Base-by-base conservation (phyloP, 2,113 vertebrate species). In the Zosterops hypoxanthus region DNA sequence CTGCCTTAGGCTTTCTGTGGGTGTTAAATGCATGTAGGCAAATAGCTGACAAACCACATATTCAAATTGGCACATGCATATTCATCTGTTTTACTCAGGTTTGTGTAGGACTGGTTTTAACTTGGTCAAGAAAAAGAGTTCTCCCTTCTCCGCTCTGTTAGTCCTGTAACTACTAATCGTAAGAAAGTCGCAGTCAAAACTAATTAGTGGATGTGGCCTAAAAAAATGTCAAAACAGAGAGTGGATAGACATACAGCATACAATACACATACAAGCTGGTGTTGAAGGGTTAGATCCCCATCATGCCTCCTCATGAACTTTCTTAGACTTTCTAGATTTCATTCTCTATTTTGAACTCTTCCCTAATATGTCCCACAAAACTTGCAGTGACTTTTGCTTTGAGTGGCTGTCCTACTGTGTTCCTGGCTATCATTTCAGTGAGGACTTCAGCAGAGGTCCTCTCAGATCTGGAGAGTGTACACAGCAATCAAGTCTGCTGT, bases 11-110 rank as follows among this genome's bases (percentile, higher is more conserved):
- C 83, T 41, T 83, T 84, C 88, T 93, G 88, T 80, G 92, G 92
- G 77, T 71, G 92, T 95, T 93, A 92, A 94, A 91, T 82, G 60
- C 17, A 36, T 81, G 86, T 75, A 94, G 92, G 86, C 81, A 95
- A 94, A 88, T 56, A 96, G 92, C 92, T 92, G 80, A 88, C 88
- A 94, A 94, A 84, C 88, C 86, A 86, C 79, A 92, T 65, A 88
- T 61, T 86, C 90, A 88, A 95, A 83, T 42, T 44, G 59, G 56
- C 13, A 52, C 13, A 84, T 86, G 61, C 44, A 91, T 93, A 94
- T 96, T 95, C 52, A 94, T 86, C 56, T 9, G 3, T 60, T 81
- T 70, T 52, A 90, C 26, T 82, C 64, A 66, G 46, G 28, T 82
- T 94, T 84, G 82, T 0, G 3, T 82, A 66, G 81, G 82, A 77